phyloP scores from a whole-genome alignment of 2,797 vertebrate species.

The Masticophis lateralis region DNA sequence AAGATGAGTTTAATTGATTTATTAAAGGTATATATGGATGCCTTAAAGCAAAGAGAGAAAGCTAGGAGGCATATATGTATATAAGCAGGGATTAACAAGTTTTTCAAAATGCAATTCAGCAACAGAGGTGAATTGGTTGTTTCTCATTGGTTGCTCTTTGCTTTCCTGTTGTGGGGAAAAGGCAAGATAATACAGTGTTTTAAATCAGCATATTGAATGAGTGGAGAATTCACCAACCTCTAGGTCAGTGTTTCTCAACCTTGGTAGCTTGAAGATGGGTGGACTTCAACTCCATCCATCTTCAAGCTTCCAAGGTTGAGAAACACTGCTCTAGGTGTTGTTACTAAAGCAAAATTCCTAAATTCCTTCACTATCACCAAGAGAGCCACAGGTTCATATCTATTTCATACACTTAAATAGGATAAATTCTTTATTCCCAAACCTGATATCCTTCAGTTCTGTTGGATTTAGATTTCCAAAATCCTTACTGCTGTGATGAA shows the following conservation, averaged over 20 bases:
- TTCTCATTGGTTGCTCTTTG: not conserved
- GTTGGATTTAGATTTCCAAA: not conserved
- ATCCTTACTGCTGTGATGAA: not conserved
- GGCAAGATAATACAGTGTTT: not conserved
- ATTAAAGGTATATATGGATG: not conserved
- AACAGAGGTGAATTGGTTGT: not conserved
- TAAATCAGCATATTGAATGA: not conserved
- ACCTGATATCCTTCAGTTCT: not conserved
- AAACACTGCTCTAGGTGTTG: not conserved
- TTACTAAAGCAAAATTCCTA: not conserved
- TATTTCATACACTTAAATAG: not conserved
- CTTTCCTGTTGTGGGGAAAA: not conserved
- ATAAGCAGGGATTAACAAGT: not conserved
- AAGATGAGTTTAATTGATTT: constrained; percentile 12
- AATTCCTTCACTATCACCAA: not conserved
- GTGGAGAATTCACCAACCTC: not conserved
- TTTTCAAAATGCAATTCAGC: not conserved
- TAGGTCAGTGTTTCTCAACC: too few species aligned
- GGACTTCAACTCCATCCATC: too few species aligned
- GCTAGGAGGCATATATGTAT: not conserved
- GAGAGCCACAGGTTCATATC: not conserved
- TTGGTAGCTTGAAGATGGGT: too few species aligned
- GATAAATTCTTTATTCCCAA: not conserved
- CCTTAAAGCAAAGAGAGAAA: constrained; percentile 12
- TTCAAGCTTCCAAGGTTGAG: too few species aligned